A percentile compares a stretch with the other conserved stretches of the same genome.
Conservation (phyloP, 2,888 invertebrate genomes). For the Sarcophaga subvicina region DNA sequence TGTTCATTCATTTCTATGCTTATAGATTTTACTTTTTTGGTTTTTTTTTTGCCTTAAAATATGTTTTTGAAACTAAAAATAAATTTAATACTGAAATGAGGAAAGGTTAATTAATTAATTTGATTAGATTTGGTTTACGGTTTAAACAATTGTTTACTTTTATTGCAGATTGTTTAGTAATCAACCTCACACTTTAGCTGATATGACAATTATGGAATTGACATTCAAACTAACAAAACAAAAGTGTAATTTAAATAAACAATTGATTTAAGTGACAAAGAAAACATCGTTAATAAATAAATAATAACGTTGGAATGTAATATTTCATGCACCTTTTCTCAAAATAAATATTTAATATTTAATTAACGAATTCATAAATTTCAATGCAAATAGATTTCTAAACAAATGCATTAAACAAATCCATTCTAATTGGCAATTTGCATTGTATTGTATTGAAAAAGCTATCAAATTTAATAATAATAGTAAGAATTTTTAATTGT, state of each 20-base stretch:
- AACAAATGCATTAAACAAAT: neutral
- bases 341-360: conserved; percentile 64
- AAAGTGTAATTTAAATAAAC: conserved; percentile 6
- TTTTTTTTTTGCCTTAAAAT: neutral
- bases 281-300: conserved; percentile 8
- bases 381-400: conserved; percentile 14
- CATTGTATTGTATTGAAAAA: no score
- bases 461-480: no score
- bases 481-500: no score
- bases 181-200: conserved; percentile 35
- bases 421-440: neutral
- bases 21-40: neutral
- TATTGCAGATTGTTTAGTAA: neutral
- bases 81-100: neutral
- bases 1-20: conserved; percentile 41
- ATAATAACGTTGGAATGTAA: conserved; percentile 40
- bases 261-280: neutral
- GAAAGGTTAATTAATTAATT: neutral
- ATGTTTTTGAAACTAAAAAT: conserved; percentile 27
- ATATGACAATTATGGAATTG: conserved; percentile 18
- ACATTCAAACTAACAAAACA: conserved; percentile 13
- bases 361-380: conserved; percentile 54
- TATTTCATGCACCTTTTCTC: conserved; percentile 51
- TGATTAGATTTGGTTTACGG: neutral
- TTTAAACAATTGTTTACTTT: neutral